These are phyloP conservation scores for Salpingus planirostris DNA, from an alignment of 2,888 invertebrate species.

Conservation along the genomic window DNA sequence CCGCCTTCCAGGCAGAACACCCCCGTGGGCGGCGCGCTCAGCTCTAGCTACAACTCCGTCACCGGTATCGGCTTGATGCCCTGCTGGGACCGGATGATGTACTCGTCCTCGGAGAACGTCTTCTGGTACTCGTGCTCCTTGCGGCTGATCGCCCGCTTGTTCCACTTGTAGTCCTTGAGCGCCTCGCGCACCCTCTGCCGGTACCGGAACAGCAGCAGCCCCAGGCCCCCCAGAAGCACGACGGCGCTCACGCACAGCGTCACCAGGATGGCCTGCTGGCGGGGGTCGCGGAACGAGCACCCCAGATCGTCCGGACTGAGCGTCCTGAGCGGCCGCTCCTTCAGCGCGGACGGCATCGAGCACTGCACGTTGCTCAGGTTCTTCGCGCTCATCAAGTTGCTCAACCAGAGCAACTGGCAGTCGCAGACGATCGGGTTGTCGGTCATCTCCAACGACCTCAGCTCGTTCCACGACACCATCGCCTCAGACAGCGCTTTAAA, in stretches of 20 bases:
- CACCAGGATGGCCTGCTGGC: slow-evolving; percentile 71
- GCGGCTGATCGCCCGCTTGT: slow-evolving; percentile 59
- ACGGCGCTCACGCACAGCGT: slow-evolving; percentile 66
- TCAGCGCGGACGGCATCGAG: slow-evolving; percentile 61
- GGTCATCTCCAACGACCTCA: slow-evolving; percentile 65
- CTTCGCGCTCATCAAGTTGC: slow-evolving; percentile 58
- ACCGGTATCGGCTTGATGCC: slow-evolving; percentile 68
- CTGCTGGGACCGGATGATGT: slow-evolving; percentile 57
- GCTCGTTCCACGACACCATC: slow-evolving; percentile 69
- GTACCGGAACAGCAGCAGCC: slow-evolving; percentile 68
- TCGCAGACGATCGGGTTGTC: slow-evolving; percentile 78
- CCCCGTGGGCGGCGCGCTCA: slow-evolving; percentile 77
- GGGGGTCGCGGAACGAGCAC: slow-evolving; percentile 69
- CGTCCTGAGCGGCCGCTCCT: slow-evolving; percentile 58
- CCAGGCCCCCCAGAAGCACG: slow-evolving; percentile 60
- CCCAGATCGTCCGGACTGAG: slow-evolving; percentile 70
- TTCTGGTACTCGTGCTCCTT: slow-evolving; percentile 86
- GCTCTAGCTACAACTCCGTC: slow-evolving; percentile 93
- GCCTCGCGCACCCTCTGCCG: slow-evolving; percentile 72
- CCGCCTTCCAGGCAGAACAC: slow-evolving; percentile 58
- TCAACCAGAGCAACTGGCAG: slow-evolving; percentile 72
- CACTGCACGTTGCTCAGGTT: slow-evolving; percentile 64
- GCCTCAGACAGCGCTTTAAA: slow-evolving; percentile 68
- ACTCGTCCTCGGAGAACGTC: slow-evolving; percentile 82
- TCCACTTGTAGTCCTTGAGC: slow-evolving; percentile 75